phyloP scores from a whole-genome alignment of 2,797 vertebrate genomes.

The Prunella strophiata region DNA sequence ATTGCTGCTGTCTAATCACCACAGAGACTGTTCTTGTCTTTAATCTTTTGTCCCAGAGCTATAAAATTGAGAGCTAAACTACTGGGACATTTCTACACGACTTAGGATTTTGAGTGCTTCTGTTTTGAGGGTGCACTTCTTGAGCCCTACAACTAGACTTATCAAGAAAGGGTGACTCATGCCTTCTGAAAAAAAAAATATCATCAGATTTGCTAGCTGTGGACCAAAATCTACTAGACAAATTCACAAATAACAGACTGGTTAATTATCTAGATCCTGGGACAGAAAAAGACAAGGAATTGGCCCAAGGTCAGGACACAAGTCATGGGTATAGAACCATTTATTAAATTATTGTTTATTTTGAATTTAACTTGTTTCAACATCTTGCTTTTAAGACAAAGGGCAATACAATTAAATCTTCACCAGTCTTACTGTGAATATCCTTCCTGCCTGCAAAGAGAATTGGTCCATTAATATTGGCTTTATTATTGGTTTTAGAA shows the following conservation, averaged over 20 bases:
- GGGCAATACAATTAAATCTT: neutral
- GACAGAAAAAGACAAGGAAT: neutral
- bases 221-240: neutral
- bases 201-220: neutral
- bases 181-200: neutral
- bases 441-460: neutral
- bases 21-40: neutral
- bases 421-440: neutral
- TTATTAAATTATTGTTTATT: neutral
- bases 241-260: neutral
- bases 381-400: neutral
- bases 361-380: neutral
- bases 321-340: neutral
- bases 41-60: constrained; percentile 3
- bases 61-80: neutral
- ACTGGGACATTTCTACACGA: neutral
- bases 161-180: neutral
- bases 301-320: neutral
- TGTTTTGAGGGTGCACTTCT: neutral
- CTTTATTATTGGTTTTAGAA: neutral
- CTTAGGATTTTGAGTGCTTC: neutral
- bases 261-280: neutral
- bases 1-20: constrained; percentile 26
- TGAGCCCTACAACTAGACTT: neutral
- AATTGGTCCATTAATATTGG: neutral